phyloP scores from a whole-genome alignment of 1,140 invertebrate species.

The Eubasilissa regina region DNA sequence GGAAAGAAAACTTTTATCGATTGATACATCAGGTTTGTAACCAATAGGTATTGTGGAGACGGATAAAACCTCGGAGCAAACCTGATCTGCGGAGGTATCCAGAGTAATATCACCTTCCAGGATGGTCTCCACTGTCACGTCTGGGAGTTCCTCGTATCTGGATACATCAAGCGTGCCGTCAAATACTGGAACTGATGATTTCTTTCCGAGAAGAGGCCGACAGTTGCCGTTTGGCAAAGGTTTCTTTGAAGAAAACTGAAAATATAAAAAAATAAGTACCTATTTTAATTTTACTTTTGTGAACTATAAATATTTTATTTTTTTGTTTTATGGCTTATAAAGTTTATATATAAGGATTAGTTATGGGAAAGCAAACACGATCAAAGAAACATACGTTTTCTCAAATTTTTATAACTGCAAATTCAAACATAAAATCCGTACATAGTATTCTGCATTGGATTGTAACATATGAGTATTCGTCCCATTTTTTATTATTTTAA shows the following conservation, averaged over 20 bases:
- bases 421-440: too few relatives aligned
- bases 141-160: conserved; percentile 63
- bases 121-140: conserved; percentile 64
- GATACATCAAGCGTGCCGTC: conserved; percentile 66
- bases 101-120: conserved; percentile 61
- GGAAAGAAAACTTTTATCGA: neutral
- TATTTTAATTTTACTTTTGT: too few relatives aligned
- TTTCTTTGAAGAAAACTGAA: conserved; percentile 53
- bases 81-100: conserved; percentile 28
- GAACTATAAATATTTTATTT: too few relatives aligned
- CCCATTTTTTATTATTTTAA: too few relatives aligned
- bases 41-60: neutral
- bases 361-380: too few relatives aligned
- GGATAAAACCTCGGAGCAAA: neutral
- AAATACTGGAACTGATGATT: conserved; percentile 56
- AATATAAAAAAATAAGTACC: conserved; percentile 3
- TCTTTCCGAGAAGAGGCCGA: conserved; percentile 56
- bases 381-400: too few relatives aligned
- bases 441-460: too few relatives aligned
- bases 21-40: neutral
- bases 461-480: too few relatives aligned
- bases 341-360: too few relatives aligned
- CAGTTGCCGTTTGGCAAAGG: conserved; percentile 65
- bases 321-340: too few relatives aligned
- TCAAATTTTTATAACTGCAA: too few relatives aligned